phyloP scores from a whole-genome alignment of 1,140 invertebrate genomes.

The Drosophila sproati region DNA sequence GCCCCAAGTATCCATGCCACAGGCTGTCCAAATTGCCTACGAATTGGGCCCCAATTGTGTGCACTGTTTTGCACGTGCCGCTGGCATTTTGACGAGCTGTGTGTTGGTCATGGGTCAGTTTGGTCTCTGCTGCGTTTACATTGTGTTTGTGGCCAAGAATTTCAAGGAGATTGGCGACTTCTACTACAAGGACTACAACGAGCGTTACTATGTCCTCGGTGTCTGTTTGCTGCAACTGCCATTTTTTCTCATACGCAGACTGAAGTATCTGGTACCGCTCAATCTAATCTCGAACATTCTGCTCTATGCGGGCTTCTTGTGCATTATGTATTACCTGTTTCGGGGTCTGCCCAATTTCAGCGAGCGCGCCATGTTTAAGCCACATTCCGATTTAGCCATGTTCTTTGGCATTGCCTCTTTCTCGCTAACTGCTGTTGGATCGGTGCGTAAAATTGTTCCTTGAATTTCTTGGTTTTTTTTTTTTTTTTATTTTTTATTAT shows the following conservation, averaged over 20 bases:
- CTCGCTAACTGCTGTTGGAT: constrained; percentile 63
- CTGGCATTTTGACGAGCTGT: constrained; percentile 53
- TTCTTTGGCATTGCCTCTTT: constrained; percentile 70
- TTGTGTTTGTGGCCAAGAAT: constrained; percentile 70
- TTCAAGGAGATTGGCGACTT: constrained; percentile 67
- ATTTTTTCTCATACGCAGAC: constrained; percentile 53
- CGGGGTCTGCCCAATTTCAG: constrained; percentile 31
- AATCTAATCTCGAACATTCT: constrained; percentile 57
- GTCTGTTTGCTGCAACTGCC: constrained; percentile 54
- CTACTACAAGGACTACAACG: constrained; percentile 30
- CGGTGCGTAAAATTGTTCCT: constrained; percentile 33
- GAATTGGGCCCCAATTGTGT: constrained; percentile 51
- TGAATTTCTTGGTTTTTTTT: too few relatives aligned
- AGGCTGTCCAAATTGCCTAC: constrained; percentile 63
- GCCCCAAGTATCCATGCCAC: constrained; percentile 67
- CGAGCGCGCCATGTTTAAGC: constrained; percentile 30
- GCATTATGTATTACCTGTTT: constrained; percentile 65
- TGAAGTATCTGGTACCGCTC: constrained; percentile 62
- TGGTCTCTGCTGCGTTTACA: constrained; percentile 62
- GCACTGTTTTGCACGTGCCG: constrained; percentile 38
- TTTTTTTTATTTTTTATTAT: not conserved
- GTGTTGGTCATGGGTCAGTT: constrained; percentile 65
- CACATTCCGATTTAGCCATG: constrained; percentile 46
- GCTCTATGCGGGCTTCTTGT: constrained; percentile 53
- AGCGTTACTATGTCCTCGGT: constrained; percentile 53